Base-by-base conservation (phyloP, 2,113 vertebrate genomes). In the Epinephelus lanceolatus region DNA sequence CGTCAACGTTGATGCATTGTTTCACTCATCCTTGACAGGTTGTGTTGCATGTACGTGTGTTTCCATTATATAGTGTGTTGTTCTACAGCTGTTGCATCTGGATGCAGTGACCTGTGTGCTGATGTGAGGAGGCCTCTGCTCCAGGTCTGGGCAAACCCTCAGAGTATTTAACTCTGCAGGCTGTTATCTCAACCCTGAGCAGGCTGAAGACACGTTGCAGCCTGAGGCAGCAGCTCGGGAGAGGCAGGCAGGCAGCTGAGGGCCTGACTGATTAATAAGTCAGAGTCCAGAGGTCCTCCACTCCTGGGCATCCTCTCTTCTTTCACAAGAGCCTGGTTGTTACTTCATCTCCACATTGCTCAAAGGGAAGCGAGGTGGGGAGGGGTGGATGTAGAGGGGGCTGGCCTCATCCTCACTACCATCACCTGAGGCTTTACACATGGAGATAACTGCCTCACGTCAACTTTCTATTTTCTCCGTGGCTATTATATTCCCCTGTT, bases 321-420 rank as follows among this genome's bases (percentile, higher is more conserved):
- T 95, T 95, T 94, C 93, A 94, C 93, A 93, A 92, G 92, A 88
- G 85, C 78, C 83, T 77, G 86, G 80, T 85, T 94, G 91, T 93
- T 92, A 84, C 86, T 69, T 78, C 91, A 89, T 91, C 86, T 88
- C 87, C 86, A 88, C 88, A 42, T 86, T 27, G 90, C 87, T 89
- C 71, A 53, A 62, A 80, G 89, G 78, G 80, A 53, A 81, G 86
- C 70, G 15, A 25, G 18, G 81, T 14, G 15, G 60, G 55, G 78
- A 69, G 63, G 85, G 79, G 45, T 53, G 77, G 73, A 56, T 62
- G 51, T 25, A 13, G 18, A 25, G 59, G 82, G 84, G 30, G 68
- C 1, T 21, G 72, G 71, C 61, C 74, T 86, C 72, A 17, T 65
- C 80, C 78, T 86, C 45, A 27, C 81, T 71, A 69, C 59, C 30